Conservation (phyloP, 2,797 vertebrate species). For the Nyctibius grandis region DNA sequence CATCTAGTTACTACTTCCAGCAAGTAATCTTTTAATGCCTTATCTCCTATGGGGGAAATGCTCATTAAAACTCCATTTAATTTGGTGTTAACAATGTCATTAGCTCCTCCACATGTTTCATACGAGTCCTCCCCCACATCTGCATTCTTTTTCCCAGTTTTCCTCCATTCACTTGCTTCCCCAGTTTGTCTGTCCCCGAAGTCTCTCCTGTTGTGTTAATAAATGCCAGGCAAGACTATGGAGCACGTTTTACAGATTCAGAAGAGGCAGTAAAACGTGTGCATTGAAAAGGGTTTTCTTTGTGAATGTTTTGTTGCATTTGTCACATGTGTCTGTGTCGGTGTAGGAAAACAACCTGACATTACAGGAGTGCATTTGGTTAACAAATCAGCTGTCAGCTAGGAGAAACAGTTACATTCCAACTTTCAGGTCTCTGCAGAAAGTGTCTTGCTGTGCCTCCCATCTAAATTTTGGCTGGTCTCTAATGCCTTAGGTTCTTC, state of each 20-base stretch:
- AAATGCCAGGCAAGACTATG: background rate
- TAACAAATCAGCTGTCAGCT: background rate
- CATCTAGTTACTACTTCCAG: background rate
- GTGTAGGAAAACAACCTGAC: background rate
- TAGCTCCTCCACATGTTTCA: background rate
- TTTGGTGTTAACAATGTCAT: constrained; percentile 21
- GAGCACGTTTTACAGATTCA: background rate
- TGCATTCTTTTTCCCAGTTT: constrained; percentile 19
- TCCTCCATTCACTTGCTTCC: background rate
- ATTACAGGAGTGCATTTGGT: background rate
- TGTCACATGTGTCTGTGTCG: background rate
- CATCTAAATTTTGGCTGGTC: background rate
- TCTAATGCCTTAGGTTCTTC: background rate
- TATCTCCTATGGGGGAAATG: background rate
- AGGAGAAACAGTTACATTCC: background rate
- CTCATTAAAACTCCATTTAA: constrained; percentile 46
- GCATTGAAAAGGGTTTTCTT: background rate
- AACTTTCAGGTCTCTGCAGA: background rate
- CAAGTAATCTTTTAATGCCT: background rate
- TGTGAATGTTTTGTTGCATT: background rate
- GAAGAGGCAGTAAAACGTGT: background rate
- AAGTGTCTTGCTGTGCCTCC: background rate
- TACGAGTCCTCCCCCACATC: constrained; percentile 18
- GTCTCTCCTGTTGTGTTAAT: background rate
- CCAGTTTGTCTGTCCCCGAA: background rate